Conservation (phyloP, 1,140 invertebrate genomes). For the Drosophila mojavensis region DNA sequence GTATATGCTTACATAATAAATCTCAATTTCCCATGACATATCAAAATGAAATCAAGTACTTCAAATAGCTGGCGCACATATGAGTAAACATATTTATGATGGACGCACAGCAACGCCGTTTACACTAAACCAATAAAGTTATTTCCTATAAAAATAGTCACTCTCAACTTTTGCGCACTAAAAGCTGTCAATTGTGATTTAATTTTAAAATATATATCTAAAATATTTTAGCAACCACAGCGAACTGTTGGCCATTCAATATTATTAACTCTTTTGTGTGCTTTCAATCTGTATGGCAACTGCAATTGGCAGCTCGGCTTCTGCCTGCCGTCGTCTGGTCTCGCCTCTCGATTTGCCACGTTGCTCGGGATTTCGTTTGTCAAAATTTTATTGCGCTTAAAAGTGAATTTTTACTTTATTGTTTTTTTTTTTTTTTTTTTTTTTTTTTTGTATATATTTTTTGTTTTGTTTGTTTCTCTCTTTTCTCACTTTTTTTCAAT, state of each 20-base stretch:
- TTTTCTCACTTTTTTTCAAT: slow-evolving; percentile 3
- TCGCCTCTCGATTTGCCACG: background rate
- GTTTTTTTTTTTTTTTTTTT: background rate
- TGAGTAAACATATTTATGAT: too few species aligned
- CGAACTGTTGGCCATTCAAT: slow-evolving; percentile 4
- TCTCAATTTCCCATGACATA: too few species aligned
- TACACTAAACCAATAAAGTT: too few species aligned
- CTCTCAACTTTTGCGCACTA: background rate
- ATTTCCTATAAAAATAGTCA: too few species aligned
- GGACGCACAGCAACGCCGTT: too few species aligned
- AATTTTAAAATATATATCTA: background rate
- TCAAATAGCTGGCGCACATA: too few species aligned
- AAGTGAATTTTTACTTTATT: slow-evolving; percentile 17
- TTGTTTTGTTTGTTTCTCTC: slow-evolving; percentile 6
- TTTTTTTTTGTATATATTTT: background rate
- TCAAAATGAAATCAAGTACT: too few species aligned
- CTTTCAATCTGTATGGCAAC: slow-evolving; percentile 1
- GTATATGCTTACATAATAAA: too few species aligned
- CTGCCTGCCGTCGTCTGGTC: background rate
- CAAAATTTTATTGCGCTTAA: slow-evolving; percentile 59
- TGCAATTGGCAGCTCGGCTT: slow-evolving; percentile 12
- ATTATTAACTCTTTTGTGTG: slow-evolving; percentile 22
- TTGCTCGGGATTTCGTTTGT: slow-evolving; percentile 60
- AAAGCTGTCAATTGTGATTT: background rate
- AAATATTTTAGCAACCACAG: background rate